Conservation (phyloP, 2,113 vertebrate species). For the Herpetotheres cachinnans region DNA sequence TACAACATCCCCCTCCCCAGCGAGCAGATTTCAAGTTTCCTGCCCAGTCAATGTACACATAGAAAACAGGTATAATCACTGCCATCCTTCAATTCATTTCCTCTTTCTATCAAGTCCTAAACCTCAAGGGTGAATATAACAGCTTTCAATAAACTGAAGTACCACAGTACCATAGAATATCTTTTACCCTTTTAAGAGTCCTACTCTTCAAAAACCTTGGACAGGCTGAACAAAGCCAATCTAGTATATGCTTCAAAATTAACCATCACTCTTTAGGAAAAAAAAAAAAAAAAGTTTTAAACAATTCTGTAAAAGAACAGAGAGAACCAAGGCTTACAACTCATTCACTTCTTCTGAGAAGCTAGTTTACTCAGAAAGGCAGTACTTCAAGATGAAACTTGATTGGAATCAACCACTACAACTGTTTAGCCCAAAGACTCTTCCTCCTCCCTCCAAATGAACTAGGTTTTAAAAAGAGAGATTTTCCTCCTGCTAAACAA, state of each 20-base stretch:
- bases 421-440: neutral
- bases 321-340: neutral
- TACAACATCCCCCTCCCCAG: neutral
- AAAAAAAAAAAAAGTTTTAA: neutral
- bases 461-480: neutral
- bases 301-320: neutral
- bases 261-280: neutral
- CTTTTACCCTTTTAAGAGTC: neutral
- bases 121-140: neutral
- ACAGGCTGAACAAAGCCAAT: neutral
- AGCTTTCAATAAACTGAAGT: neutral
- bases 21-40: neutral
- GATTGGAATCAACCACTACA: neutral
- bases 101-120: neutral
- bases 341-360: neutral
- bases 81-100: neutral
- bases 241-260: neutral
- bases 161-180: neutral
- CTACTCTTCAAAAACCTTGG: neutral
- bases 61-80: neutral
- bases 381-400: neutral
- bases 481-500: neutral
- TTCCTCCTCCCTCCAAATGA: neutral
- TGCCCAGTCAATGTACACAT: neutral
- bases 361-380: neutral